These are phyloP conservation scores for Nephila pilipes DNA, from an alignment of 1,140 invertebrate species.

Conservation along the genomic window DNA sequence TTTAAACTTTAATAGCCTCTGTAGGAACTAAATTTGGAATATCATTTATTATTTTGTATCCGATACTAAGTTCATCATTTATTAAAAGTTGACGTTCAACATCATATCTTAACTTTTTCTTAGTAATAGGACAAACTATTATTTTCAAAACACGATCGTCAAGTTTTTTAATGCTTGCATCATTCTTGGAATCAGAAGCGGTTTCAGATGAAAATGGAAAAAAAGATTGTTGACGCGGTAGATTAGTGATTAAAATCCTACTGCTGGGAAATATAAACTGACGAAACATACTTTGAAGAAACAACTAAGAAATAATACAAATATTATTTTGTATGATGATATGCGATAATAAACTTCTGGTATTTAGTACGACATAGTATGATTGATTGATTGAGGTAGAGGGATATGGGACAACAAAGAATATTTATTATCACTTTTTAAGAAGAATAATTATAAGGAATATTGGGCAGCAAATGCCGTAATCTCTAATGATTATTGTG, in stretches of 20 bases:
- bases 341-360: neutral
- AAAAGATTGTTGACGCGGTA: neutral
- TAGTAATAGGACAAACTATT: conserved; percentile 67
- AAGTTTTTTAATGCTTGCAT: neutral
- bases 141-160: conserved; percentile 19
- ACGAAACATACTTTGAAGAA: neutral
- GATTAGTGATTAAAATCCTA: neutral
- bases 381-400: too few relatives aligned
- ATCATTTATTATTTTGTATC: conserved; percentile 63
- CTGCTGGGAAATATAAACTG: neutral
- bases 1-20: conserved; percentile 63
- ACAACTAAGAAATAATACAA: neutral
- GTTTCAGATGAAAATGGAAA: neutral
- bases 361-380: neutral
- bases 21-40: conserved; percentile 71
- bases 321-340: too few relatives aligned
- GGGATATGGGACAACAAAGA: too few relatives aligned
- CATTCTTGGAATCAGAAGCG: neutral
- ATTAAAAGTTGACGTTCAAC: conserved; percentile 43
- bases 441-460: too few relatives aligned
- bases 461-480: too few relatives aligned
- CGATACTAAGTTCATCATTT: conserved; percentile 70
- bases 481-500: too few relatives aligned
- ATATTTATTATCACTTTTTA: too few relatives aligned
- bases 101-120: conserved; percentile 69